These are phyloP conservation scores for Leptosomus discolor DNA, from an alignment of 2,113 vertebrate genomes.

Conservation along the genomic window DNA sequence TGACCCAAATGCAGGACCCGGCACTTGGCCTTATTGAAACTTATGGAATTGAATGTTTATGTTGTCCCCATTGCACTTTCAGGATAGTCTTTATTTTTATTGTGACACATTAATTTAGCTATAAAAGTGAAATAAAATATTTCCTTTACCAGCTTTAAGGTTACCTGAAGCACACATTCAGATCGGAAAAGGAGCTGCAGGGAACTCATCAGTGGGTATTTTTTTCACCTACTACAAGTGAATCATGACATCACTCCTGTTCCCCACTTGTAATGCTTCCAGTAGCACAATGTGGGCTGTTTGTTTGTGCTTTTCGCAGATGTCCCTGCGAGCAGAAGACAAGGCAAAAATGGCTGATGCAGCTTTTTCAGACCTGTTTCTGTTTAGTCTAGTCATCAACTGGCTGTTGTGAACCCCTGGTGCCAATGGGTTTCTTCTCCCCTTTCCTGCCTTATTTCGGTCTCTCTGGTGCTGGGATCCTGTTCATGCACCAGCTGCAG, in stretches of 20 bases:
- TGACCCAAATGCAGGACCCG: no score
- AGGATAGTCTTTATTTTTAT: not conserved
- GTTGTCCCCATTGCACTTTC: not conserved
- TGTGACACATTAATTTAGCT: not conserved
- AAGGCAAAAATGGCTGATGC: not conserved
- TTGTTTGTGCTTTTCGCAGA: not conserved
- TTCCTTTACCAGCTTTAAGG: not conserved
- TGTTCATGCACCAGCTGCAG: not conserved
- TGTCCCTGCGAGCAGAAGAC: not conserved
- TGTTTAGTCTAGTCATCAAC: not conserved
- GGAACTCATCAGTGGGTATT: not conserved
- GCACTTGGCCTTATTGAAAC: no score
- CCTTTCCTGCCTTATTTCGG: not conserved
- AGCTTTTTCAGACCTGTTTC: not conserved
- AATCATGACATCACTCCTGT: not conserved
- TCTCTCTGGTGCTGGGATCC: not conserved
- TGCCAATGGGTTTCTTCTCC: not conserved
- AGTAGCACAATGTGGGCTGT: not conserved
- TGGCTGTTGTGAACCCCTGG: not conserved
- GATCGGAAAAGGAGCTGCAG: not conserved
- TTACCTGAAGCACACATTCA: not conserved
- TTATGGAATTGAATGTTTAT: not conserved
- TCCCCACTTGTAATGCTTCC: not conserved
- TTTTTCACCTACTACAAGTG: not conserved
- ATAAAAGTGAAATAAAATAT: accelerated